A percentile compares a stretch with the other conserved stretches of the same genome.
phyloP scores from a whole-genome alignment of 2,888 invertebrate genomes.

The Netelia melanura region DNA sequence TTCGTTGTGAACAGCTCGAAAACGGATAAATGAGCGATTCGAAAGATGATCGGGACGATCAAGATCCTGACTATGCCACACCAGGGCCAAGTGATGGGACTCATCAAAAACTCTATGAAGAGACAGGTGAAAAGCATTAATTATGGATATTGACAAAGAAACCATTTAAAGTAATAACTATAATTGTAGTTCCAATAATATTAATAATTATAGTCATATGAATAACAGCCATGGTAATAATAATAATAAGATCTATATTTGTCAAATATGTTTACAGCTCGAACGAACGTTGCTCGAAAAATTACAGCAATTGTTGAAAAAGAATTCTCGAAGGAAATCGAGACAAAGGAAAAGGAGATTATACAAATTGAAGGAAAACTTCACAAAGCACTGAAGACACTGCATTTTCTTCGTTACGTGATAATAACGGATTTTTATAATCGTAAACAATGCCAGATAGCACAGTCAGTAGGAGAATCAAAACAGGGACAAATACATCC shows the following conservation, averaged over 20 bases:
- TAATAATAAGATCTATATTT: neutral
- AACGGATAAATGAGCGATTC: constrained; percentile 74
- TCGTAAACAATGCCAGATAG: constrained; percentile 85
- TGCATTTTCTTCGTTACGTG: constrained; percentile 87
- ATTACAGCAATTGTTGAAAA: constrained; percentile 88
- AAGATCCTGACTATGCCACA: constrained; percentile 82
- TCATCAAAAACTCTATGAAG: constrained; percentile 79
- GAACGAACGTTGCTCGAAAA: constrained; percentile 82
- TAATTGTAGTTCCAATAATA: neutral
- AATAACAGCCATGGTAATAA: neutral
- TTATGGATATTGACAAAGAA: no score
- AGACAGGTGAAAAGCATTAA: constrained; percentile 75
- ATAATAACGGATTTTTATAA: constrained; percentile 88
- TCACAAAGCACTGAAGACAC: constrained; percentile 86
- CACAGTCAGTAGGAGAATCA: constrained; percentile 80
- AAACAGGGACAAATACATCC: constrained; percentile 89
- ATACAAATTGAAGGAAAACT: constrained; percentile 89
- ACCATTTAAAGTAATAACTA: no score
- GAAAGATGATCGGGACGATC: constrained; percentile 73
- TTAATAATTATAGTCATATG: neutral
- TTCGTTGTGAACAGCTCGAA: neutral
- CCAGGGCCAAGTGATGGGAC: constrained; percentile 74
- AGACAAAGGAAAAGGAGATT: constrained; percentile 90
- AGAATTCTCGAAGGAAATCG: constrained; percentile 91
- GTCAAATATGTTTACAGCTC: constrained; percentile 71